These are phyloP conservation scores for Cnemophilus loriae DNA, from an alignment of 2,113 vertebrate genomes.

Conservation along the genomic window DNA sequence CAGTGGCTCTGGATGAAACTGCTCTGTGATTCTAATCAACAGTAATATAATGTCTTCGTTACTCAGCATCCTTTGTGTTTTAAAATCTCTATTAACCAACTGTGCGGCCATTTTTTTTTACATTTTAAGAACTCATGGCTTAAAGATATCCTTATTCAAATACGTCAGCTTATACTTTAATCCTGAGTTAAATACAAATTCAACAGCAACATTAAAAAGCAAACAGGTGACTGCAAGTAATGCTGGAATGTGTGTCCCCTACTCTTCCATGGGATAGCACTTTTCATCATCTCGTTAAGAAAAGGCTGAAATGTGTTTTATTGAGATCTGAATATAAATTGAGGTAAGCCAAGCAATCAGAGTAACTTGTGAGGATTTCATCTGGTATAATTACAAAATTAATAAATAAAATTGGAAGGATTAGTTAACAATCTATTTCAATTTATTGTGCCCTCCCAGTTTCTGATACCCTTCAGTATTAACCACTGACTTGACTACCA, in stretches of 20 bases:
- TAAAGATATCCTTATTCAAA: slow-evolving; percentile 42
- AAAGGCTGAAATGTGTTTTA: slow-evolving; percentile 28
- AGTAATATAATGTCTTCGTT: rapidly evolving
- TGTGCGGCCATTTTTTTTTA: not conserved
- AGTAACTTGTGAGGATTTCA: slow-evolving; percentile 7
- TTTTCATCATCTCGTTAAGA: slow-evolving; percentile 24
- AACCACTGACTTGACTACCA: not conserved
- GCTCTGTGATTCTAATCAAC: not conserved
- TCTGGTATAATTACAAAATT: slow-evolving; percentile 37
- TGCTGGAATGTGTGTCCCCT: not conserved
- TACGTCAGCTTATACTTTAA: slow-evolving; percentile 36
- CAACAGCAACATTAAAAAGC: slow-evolving; percentile 48
- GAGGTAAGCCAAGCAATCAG: slow-evolving; percentile 39
- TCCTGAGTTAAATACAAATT: slow-evolving; percentile 42
- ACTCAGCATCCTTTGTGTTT: not conserved
- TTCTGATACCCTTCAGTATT: not conserved
- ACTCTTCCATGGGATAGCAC: not conserved
- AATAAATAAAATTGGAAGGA: slow-evolving; percentile 54
- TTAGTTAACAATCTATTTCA: slow-evolving; percentile 49
- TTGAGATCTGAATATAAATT: slow-evolving; percentile 39
- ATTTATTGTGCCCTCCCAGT: not conserved
- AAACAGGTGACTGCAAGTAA: slow-evolving; percentile 34
- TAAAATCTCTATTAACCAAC: not conserved
- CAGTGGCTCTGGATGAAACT: not conserved
- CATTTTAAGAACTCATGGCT: not conserved